Evolutionary conservation across 2,888 invertebrate species (phyloP), one percentile per base, ranked within the genome.

Genomic region (Plagiodera versicolora): DNA sequence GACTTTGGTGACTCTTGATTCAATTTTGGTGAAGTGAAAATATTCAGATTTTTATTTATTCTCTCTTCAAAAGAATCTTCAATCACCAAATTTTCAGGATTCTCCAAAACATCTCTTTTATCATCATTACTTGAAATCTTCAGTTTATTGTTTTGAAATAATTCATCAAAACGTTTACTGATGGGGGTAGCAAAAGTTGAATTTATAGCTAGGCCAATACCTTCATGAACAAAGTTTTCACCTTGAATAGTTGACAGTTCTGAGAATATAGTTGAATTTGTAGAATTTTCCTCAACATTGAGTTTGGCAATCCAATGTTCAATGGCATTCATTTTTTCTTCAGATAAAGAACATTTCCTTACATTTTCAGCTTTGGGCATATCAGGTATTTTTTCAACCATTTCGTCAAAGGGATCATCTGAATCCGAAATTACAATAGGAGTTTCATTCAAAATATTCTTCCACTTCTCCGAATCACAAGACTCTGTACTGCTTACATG

Each of bases 211-310:
- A 60, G 46, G 2, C 56, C 51, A 49, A 57, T 60, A 17, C 55
- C 63, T 32, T 64, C 64, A 44, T 63, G 39, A 39, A 60, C 52
- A 46, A 60, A 66, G 56, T 63, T 56, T 16, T 51, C 52, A 5
- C 67, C 68, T 53, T 53, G 65, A 58, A 75, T 72, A 30, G 71
- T 67, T 39, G 75, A 75, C 5, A 74, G 57, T 56, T 74, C 72
- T 58, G 70, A 73, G 61, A 72, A 75, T 50, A 65, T 48, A 19
- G 72, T 72, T 9, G 48, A 39, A 45, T 58, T 44, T 39, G 53
- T 63, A 18, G 39, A 35, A 32, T 65, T 54, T 47, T 64, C 51
- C 30, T 60, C 63, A 19, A 32, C 44, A 35, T 71, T 64, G n/a
- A 72, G 66, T 48, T 70, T 63, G 24, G 63, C 56, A n/a, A 73